Evolutionary conservation across 2,888 invertebrate genomes (phyloP).

Genomic region (Dascillus cervinus): DNA sequence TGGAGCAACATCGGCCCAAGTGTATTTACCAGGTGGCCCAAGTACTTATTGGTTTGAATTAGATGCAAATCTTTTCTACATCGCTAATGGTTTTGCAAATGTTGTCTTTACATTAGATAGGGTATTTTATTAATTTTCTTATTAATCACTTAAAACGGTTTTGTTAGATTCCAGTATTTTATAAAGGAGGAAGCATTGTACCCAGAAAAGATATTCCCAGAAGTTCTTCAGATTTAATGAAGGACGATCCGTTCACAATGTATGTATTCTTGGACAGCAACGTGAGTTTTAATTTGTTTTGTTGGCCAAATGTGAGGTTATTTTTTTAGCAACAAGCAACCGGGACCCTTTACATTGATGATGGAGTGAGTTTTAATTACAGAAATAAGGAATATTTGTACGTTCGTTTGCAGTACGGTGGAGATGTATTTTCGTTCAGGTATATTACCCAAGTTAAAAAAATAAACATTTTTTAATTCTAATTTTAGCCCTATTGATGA

Average conservation of each 20-base stretch:
- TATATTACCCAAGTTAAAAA: too few species aligned
- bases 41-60: background rate
- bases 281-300: too few species aligned
- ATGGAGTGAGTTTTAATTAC: slow-evolving; percentile 81
- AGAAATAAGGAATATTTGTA: slow-evolving; percentile 67
- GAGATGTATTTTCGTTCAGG: slow-evolving; percentile 55
- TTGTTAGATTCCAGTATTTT: slow-evolving; percentile 81
- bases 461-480: too few species aligned
- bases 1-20: slow-evolving; percentile 61
- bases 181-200: slow-evolving; percentile 82
- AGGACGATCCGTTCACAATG: slow-evolving; percentile 88
- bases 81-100: background rate
- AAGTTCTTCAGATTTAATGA: slow-evolving; percentile 76
- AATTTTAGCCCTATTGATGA: too few species aligned
- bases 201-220: slow-evolving; percentile 86
- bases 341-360: slow-evolving; percentile 86
- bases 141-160: background rate
- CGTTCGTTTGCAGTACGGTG: slow-evolving; percentile 56
- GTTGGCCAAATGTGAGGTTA: too few species aligned
- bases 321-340: slow-evolving; percentile 56
- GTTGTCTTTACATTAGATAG: background rate
- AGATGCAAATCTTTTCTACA: background rate
- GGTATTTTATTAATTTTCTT: background rate
- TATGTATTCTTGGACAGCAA: slow-evolving; percentile 71
- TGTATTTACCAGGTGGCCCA: slow-evolving; percentile 73